Base-by-base conservation (phyloP, 2,797 vertebrate species). In the Catharus ustulatus region DNA sequence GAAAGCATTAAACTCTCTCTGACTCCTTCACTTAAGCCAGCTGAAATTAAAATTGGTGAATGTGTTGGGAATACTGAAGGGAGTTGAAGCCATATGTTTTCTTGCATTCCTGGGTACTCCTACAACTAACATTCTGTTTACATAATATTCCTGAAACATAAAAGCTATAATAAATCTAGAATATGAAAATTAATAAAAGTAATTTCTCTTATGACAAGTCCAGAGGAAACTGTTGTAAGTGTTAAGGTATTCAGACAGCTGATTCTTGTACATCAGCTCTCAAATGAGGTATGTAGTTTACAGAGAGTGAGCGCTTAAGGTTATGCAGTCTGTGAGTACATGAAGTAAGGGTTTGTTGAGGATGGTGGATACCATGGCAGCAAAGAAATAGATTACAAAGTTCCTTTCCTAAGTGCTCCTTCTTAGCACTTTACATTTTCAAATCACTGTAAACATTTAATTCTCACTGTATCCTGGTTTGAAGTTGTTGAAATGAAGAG, bases 241-340 rank as follows among this genome's bases (percentile, higher is more conserved):
- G 83, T 91, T 94, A 91, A 95, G 85, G 91, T 95, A 96, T 95
- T 94, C 93, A 95, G 91, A 89, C 94, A 96, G 95, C 94, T 97
- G 95, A 96, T 88, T 94, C 96, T 95, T 95, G 91, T 97, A 92
- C 87, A 95, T 95, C 92, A 82, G 75, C 89, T 96, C 94, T 94
- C 87, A 95, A 84, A 77, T 90, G 67, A 90, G 87, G 73, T 95
- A 94, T 94, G 89, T 68, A 75, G 94, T 96, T 97, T 95, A 94
- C 87, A 94, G 79, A 87, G 78, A 72, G 66, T 49, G 87, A 87
- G 71, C 87, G 67, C 91, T 96, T 84, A 86, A 94, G 73, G 42
- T 95, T 91, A 88, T 83, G 82, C 68, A 74, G 68, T 61, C 89
- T 82, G 13, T 75, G 52, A 89, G 74, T 87, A 62, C 72, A 45